Evolutionary conservation across 2,113 vertebrate species (phyloP).

Genomic region (Cynopterus brachyotis): DNA sequence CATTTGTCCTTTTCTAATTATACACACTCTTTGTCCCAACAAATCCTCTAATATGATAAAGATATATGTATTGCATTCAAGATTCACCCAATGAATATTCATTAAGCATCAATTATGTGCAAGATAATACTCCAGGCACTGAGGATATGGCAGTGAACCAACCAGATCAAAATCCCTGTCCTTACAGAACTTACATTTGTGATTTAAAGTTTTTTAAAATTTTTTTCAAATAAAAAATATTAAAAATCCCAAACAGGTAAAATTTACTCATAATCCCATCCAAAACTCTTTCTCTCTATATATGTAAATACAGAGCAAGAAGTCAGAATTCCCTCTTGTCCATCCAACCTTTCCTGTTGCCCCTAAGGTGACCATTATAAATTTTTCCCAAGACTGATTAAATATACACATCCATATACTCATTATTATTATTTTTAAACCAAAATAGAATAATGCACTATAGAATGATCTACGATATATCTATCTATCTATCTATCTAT

Average conservation of each 20-base stretch:
- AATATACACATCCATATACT: background rate
- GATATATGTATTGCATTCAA: background rate
- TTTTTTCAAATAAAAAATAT: background rate
- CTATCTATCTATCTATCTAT: too few species aligned
- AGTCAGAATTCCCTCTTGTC: background rate
- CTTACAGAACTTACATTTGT: background rate
- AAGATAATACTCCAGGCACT: background rate
- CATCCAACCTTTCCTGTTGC: rapidly evolving
- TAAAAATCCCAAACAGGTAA: background rate
- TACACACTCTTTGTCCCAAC: background rate
- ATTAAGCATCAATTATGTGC: background rate
- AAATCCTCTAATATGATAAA: background rate
- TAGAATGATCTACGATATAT: background rate
- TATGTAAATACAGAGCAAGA: background rate
- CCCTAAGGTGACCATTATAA: background rate
- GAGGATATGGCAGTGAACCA: background rate
- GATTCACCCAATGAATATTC: background rate
- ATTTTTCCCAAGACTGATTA: background rate
- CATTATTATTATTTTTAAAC: background rate
- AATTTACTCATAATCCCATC: background rate
- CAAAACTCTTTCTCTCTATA: background rate
- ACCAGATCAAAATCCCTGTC: background rate
- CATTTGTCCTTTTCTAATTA: background rate
- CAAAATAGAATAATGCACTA: background rate
- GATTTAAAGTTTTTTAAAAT: background rate